These are phyloP conservation scores for Deilephila porcellus DNA, from an alignment of 2,888 invertebrate species.

Conservation along the genomic window DNA sequence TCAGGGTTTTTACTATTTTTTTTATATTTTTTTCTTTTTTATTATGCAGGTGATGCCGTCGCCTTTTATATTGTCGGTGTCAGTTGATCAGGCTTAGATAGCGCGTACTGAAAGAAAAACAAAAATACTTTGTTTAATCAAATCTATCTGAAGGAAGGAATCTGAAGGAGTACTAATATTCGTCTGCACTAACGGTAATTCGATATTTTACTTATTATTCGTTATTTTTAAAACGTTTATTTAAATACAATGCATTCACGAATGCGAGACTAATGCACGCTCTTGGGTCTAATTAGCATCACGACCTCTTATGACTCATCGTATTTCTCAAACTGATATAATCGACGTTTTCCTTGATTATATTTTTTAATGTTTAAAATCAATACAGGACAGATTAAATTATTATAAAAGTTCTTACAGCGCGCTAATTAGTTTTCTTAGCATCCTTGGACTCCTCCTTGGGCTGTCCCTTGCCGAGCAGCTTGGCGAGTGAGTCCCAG, in stretches of 20 bases:
- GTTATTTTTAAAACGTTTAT: neutral
- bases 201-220: too few relatives aligned
- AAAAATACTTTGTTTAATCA: neutral
- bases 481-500: slow-evolving; percentile 97
- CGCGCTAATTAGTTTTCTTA: slow-evolving; percentile 90
- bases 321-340: neutral
- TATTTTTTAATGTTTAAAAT: too few relatives aligned
- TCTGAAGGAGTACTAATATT: too few relatives aligned
- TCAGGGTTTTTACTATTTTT: slow-evolving; percentile 77
- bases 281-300: neutral
- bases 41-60: slow-evolving; percentile 56
- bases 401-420: slow-evolving; percentile 37
- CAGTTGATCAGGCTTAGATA: slow-evolving; percentile 65
- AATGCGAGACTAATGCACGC: neutral
- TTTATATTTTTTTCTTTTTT: slow-evolving; percentile 60
- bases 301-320: neutral
- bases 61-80: slow-evolving; percentile 79
- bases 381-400: too few relatives aligned
- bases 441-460: slow-evolving; percentile 93
- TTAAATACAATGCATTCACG: neutral
- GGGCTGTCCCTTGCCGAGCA: slow-evolving; percentile 92
- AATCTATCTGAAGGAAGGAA: too few relatives aligned
- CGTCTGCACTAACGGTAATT: too few relatives aligned
- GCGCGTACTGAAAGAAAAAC: slow-evolving; percentile 57
- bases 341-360: neutral